phyloP scores from a whole-genome alignment of 2,888 invertebrate genomes.

The Actias luna region DNA sequence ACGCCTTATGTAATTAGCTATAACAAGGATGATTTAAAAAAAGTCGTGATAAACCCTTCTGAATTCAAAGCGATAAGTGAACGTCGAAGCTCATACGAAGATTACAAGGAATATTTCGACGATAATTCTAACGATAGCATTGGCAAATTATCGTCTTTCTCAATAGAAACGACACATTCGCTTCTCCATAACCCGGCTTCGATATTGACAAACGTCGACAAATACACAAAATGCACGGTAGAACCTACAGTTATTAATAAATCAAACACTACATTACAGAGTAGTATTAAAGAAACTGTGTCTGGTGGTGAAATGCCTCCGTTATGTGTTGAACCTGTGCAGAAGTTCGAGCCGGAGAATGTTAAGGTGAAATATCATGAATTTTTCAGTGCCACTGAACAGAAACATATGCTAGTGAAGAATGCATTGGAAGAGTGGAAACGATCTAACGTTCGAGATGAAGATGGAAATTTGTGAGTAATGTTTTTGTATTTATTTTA shows the following conservation, averaged over 20 bases:
- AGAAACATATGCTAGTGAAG: conserved; percentile 43
- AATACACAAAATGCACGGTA: conserved; percentile 22
- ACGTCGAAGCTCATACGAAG: background rate
- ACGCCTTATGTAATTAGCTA: conserved; percentile 55
- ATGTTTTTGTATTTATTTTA: conserved; percentile 15
- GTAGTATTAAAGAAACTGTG: background rate
- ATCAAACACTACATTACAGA: background rate
- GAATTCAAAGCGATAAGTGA: conserved; percentile 22
- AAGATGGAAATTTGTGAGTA: conserved; percentile 66
- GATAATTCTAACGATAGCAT: conserved; percentile 52
- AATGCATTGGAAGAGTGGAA: conserved; percentile 57
- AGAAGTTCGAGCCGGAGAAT: background rate
- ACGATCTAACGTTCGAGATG: conserved; percentile 45
- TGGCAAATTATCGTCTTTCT: conserved; percentile 42
- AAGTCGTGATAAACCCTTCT: conserved; percentile 42
- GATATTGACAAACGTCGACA: conserved; percentile 28
- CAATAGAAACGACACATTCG: conserved; percentile 24
- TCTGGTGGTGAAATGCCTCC: background rate
- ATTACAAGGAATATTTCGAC: conserved; percentile 27
- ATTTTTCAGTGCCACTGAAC: conserved; percentile 21
- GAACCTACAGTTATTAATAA: background rate
- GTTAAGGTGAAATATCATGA: background rate
- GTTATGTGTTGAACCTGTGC: background rate
- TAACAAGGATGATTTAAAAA: conserved; percentile 28
- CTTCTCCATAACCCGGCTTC: conserved; percentile 28